These are phyloP conservation scores for Heliconius sara DNA, from an alignment of 2,888 invertebrate species.

Conservation along the genomic window DNA sequence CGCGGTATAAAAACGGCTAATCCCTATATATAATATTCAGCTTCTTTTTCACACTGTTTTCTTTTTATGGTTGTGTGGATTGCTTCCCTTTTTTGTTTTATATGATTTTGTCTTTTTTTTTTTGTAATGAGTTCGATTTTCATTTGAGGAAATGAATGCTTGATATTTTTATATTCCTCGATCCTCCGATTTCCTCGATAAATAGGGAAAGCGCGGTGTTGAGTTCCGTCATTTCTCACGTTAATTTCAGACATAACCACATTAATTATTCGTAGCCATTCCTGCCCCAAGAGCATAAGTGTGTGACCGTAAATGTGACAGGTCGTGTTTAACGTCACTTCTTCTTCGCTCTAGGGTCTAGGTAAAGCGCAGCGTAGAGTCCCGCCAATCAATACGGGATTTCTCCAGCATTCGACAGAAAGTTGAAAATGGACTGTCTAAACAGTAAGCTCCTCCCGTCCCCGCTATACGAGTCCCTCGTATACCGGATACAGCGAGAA, in stretches of 20 bases:
- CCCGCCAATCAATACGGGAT: neutral
- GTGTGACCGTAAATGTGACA: neutral
- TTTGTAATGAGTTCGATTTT: too few relatives aligned
- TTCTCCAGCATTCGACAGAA: neutral
- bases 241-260: too few relatives aligned
- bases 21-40: constrained; percentile 51
- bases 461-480: too few relatives aligned
- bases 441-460: neutral
- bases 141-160: too few relatives aligned
- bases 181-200: too few relatives aligned
- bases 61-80: neutral
- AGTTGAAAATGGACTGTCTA: neutral
- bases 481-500: neutral
- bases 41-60: constrained; percentile 18
- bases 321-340: too few relatives aligned
- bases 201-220: too few relatives aligned
- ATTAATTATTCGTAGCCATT: neutral
- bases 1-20: constrained; percentile 54
- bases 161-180: too few relatives aligned
- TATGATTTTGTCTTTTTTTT: too few relatives aligned
- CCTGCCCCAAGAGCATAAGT: too few relatives aligned
- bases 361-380: neutral
- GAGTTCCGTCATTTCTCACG: too few relatives aligned
- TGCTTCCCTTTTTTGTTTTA: neutral
- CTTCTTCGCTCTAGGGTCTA: neutral